Conservation (phyloP, 2,113 vertebrate genomes). For the Muntiacus reevesi region DNA sequence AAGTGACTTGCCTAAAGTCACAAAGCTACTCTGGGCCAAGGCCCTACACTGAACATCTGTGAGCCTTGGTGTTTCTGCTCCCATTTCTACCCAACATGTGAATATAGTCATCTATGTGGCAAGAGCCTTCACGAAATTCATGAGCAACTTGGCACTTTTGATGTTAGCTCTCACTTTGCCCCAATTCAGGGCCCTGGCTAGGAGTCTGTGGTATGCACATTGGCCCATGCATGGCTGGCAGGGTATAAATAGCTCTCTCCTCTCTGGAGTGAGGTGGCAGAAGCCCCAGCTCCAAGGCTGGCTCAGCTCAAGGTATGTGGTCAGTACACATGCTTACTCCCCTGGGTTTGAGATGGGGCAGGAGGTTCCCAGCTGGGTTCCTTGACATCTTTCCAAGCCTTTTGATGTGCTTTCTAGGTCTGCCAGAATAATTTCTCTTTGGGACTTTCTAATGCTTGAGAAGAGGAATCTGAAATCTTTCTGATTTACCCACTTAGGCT, state of each 20-base stretch:
- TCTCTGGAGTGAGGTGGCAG: constrained; percentile 40
- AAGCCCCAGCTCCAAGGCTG: constrained; percentile 24
- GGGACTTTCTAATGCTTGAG: background rate
- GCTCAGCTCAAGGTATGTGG: constrained; percentile 40
- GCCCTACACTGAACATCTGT: background rate
- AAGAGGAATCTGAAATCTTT: constrained; percentile 10
- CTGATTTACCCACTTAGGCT: background rate
- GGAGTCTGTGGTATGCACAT: constrained; percentile 17
- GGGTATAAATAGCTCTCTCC: constrained; percentile 55
- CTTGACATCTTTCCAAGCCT: constrained; percentile 56
- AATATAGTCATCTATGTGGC: background rate
- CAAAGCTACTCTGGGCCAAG: background rate
- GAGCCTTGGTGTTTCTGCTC: background rate
- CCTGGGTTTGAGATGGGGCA: constrained; percentile 27
- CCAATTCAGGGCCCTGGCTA: constrained; percentile 23
- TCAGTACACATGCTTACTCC: constrained; percentile 40
- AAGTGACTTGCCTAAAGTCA: background rate
- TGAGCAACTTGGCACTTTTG: constrained; percentile 13
- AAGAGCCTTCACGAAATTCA: background rate
- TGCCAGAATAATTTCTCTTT: constrained; percentile 31
- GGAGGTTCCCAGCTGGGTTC: constrained; percentile 47
- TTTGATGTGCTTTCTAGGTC: constrained; percentile 20
- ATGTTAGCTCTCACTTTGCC: constrained; percentile 8
- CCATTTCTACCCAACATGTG: background rate
- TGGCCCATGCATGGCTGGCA: constrained; percentile 44